Percentiles rank a stretch among this genome's conserved stretches.
phyloP scores from a whole-genome alignment of 2,797 vertebrate species.

The Lates japonicus region DNA sequence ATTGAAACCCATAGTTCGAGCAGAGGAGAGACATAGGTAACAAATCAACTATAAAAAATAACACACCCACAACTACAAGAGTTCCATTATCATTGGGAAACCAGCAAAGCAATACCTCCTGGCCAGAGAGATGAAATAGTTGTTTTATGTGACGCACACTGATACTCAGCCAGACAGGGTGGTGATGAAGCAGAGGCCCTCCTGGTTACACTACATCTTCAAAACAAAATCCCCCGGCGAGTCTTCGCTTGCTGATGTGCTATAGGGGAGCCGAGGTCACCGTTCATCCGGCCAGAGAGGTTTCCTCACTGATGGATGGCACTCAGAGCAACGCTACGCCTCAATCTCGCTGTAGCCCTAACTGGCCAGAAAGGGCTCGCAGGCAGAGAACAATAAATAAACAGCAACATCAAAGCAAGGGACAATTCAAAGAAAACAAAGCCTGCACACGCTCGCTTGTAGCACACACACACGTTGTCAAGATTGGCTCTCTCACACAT shows the following conservation, averaged over 20 bases:
- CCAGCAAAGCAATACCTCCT: slow-evolving; percentile 62
- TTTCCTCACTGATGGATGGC: slow-evolving; percentile 85
- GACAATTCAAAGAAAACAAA: slow-evolving; percentile 90
- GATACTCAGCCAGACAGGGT: slow-evolving; percentile 68
- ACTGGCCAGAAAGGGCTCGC: slow-evolving; percentile 83
- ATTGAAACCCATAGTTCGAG: neutral
- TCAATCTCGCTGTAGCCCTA: slow-evolving; percentile 84
- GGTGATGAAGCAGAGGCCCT: slow-evolving; percentile 72
- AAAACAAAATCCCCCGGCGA: slow-evolving; percentile 72
- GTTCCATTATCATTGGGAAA: slow-evolving; percentile 59
- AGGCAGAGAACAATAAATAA: slow-evolving; percentile 89
- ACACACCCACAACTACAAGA: slow-evolving; percentile 41
- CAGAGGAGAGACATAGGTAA: slow-evolving; percentile 41
- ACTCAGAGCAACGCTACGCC: slow-evolving; percentile 82
- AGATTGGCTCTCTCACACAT: slow-evolving; percentile 68
- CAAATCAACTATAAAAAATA: slow-evolving; percentile 44
- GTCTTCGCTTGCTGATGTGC: slow-evolving; percentile 73
- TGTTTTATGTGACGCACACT: slow-evolving; percentile 78
- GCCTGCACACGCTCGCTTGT: slow-evolving; percentile 85
- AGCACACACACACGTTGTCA: slow-evolving; percentile 73
- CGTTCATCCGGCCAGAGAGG: slow-evolving; percentile 83
- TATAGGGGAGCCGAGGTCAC: slow-evolving; percentile 79
- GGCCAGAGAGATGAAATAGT: slow-evolving; percentile 72
- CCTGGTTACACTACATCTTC: slow-evolving; percentile 70
- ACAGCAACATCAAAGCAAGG: slow-evolving; percentile 89